phyloP scores from a whole-genome alignment of 2,113 vertebrate species.

The Lipotes vexillifer region DNA sequence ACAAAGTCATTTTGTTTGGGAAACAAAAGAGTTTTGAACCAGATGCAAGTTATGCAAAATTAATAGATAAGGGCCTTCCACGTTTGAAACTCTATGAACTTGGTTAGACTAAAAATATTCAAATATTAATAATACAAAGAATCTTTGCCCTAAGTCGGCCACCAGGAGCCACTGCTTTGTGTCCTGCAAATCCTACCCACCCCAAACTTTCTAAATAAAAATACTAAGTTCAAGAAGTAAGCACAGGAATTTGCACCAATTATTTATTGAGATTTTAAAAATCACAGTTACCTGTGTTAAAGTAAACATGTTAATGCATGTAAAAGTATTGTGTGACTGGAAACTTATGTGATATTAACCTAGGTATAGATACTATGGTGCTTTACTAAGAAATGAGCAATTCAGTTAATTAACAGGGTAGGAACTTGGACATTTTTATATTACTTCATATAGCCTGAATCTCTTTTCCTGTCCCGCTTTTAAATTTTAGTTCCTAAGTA shows the following conservation, averaged over 20 bases:
- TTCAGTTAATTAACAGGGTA: neutral
- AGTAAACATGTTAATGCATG: neutral
- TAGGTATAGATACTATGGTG: neutral
- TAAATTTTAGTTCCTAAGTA: neutral
- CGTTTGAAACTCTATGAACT: neutral
- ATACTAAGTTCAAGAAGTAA: neutral
- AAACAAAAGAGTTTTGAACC: neutral
- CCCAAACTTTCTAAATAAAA: neutral
- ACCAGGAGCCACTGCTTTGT: neutral
- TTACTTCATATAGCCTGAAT: neutral
- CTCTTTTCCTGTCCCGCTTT: neutral
- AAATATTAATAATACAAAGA: neutral
- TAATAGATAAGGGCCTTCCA: neutral
- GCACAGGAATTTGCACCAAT: neutral
- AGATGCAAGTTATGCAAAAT: neutral
- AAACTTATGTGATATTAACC: neutral
- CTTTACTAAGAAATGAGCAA: neutral
- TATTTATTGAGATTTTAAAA: neutral
- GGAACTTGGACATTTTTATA: neutral
- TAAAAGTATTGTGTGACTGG: neutral
- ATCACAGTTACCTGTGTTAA: neutral
- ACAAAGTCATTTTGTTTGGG: neutral
- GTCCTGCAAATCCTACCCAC: neutral
- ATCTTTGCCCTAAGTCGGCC: neutral
- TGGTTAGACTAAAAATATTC: neutral